phyloP scores from a whole-genome alignment of 2,797 vertebrate genomes.

The Chromobotia macracanthus region DNA sequence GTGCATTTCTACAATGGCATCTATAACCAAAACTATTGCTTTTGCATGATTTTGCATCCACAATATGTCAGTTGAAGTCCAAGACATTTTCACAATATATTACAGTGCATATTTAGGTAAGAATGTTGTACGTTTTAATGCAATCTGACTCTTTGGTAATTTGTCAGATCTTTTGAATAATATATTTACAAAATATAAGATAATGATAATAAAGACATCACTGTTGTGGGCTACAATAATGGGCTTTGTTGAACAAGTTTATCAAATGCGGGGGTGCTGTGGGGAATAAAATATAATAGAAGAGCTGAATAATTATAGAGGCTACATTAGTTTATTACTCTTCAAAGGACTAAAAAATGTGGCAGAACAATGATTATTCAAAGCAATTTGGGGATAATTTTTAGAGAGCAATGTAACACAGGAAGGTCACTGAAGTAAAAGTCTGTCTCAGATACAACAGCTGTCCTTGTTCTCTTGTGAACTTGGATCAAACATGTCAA shows the following conservation, averaged over 20 bases:
- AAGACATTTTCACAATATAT: too few species aligned
- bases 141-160: background rate
- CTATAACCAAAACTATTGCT: background rate
- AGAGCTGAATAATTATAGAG: constrained; percentile 73
- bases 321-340: constrained; percentile 74
- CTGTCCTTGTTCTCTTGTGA: constrained; percentile 72
- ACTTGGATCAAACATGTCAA: constrained; percentile 58
- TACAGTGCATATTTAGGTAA: background rate
- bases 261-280: constrained; percentile 49
- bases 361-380: constrained; percentile 73
- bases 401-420: constrained; percentile 73
- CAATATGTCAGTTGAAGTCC: background rate
- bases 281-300: constrained; percentile 43
- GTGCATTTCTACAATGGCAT: background rate
- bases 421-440: constrained; percentile 74
- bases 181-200: constrained; percentile 42
- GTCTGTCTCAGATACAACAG: constrained; percentile 73
- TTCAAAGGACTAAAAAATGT: constrained; percentile 78
- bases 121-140: background rate
- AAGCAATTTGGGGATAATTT: constrained; percentile 75
- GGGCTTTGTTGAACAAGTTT: constrained; percentile 66
- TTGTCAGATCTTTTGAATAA: constrained; percentile 26
- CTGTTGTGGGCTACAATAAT: constrained; percentile 58
- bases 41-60: background rate
- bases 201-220: constrained; percentile 21